Evolutionary conservation across 2,888 invertebrate genomes (phyloP).

Genomic region (Nomada ruficornis): DNA sequence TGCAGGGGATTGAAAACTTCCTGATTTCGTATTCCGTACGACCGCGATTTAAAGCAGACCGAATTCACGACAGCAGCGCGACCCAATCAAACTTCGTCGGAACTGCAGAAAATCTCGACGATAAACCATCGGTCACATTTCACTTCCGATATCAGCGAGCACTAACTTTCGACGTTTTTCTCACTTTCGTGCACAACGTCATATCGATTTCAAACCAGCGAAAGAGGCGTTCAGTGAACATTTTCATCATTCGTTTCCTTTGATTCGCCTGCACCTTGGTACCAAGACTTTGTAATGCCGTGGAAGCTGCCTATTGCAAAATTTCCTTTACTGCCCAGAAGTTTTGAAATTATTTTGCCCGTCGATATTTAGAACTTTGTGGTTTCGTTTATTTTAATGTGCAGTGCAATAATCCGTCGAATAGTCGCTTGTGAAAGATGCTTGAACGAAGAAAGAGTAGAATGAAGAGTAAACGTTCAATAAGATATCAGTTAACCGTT

Average conservation of each 20-base stretch:
- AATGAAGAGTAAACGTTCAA: too few relatives aligned
- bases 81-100: conserved; percentile 74
- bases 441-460: too few relatives aligned
- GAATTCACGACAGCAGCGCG: conserved; percentile 52
- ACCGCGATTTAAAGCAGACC: conserved; percentile 61
- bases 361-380: too few relatives aligned
- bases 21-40: conserved; percentile 62
- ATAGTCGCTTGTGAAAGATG: too few relatives aligned
- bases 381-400: too few relatives aligned
- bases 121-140: conserved; percentile 61
- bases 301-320: too few relatives aligned
- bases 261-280: too few relatives aligned
- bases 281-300: too few relatives aligned
- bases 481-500: too few relatives aligned
- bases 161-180: background rate
- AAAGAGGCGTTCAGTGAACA: background rate
- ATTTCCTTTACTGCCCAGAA: too few relatives aligned
- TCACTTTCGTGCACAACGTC: background rate
- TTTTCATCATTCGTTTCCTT: background rate
- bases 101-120: conserved; percentile 64
- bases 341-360: too few relatives aligned
- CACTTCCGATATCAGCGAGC: conserved; percentile 6
- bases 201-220: background rate
- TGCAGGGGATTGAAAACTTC: conserved; percentile 50
- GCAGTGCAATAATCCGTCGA: too few relatives aligned